Base-by-base conservation (phyloP, 2,888 invertebrate species). In the Hydriomena furcata region DNA sequence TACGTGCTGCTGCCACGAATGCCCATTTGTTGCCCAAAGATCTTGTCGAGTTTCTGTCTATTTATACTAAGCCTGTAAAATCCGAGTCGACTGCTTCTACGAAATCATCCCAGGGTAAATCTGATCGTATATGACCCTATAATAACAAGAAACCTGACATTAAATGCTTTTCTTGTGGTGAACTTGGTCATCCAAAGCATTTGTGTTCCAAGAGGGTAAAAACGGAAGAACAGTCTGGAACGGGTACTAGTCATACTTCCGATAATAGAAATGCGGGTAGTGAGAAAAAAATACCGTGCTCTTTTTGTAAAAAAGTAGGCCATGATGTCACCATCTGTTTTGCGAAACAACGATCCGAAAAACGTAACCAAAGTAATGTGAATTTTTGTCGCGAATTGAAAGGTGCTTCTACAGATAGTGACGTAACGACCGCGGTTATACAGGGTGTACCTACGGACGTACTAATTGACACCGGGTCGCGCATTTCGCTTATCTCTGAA, bases 1-100 rank as follows among this genome's bases (percentile, higher is more conserved):
- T 49, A 7, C n/a, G 10, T 4, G 42, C 49, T 0, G n/a, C 49
- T 0, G 49, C 49, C 0, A 21, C 10, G 0, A 49, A 49, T 8
- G 49, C 42, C 1, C 30, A 43, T 0, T 17, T 43, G 10, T 42
- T 7, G 24, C 8, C 8, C 8, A 13, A 13, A 1, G 1, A 13
- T 13, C 1, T 5, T 0, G 1, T 5, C 10, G 5, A 34, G 21
- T 11, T 17, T 17, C 4, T 17, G 4, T 17, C 17, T 3, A 17
- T 17, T 2, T 17, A 17, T 4, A 4, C 4, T 3, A 17, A 17
- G 17, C 17, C 17, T 17, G n/a, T n/a, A n/a, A 17, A 17, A n/a
- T n/a, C n/a, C n/a, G n/a, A n/a, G 4, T 4, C 2, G 2, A 17
- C 17, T 17, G 17, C 2, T 17, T 3, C 2, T n/a, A n/a, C n/a